Evolutionary conservation across 2,888 invertebrate species (phyloP), one percentile per base, ranked within the genome.

Genomic region (Ennomos erosarius): DNA sequence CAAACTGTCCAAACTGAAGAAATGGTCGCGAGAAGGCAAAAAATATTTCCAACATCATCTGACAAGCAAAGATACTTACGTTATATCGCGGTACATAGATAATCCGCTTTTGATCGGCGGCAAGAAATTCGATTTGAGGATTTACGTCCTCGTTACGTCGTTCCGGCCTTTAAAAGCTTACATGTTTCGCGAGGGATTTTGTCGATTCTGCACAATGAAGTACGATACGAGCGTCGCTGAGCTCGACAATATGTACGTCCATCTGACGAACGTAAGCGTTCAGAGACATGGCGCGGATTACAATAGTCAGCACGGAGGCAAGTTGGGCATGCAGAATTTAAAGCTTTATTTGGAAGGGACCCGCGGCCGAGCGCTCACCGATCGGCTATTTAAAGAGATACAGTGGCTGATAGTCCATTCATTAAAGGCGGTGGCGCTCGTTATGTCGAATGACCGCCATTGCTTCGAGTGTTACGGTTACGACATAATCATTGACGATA

Each of bases 381-480:
- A 98, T 77, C 95, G 95, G 67, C 88, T 98, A n/a, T 98, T 98
- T 79, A 95, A 96, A 66, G 96, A 97, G 77, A 98, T 97, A 68
- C 95, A 95, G 51, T 97, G 97, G 96, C 92, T 97, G 57, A 98
- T 98, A 70, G 96, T 98, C 0, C 98, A 98, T 84, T 98, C 98
- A 0, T 85, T 99, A 65, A 97, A 97, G 85, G 97, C 98, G 1
- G 98, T 98, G 1, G 95, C 97, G 4, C 96, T 97, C 10, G 96
- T 98, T 12, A 98, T 98, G 94, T 96, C 97, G 0, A 98, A 96
- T 73, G 98, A 98, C 88, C 92, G 97, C 54, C 97, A 97, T 84
- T 97, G 97, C 80, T 97, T 97, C 82, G 97, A 97, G 85, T 98
- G 98, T 77, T 98, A 98, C 78, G 98, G 98, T 52, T 98, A 97